Evolutionary conservation across 1,140 invertebrate species (phyloP), one percentile per base, ranked within the genome.

Genomic region (Planococcus citri): DNA sequence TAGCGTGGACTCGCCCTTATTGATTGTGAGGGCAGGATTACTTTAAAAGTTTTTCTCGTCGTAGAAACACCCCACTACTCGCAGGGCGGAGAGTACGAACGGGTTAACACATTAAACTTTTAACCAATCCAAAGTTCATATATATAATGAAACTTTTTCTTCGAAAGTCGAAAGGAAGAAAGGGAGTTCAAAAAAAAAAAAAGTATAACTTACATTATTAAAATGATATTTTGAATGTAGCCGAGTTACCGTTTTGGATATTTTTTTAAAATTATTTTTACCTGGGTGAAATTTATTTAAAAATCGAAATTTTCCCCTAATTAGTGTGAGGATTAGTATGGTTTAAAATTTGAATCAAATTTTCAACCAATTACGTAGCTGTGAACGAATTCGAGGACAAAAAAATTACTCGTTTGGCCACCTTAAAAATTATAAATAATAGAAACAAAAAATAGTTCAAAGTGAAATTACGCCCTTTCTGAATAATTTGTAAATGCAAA

Each of bases 11-110:
- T 27, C 73, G 69, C 72, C 72, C 72, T 72, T 72, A 72, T 72
- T 58, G 72, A 72, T 72, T 72, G 69, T 61, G 69, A 72, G 72
- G 72, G 72, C 69, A 70, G 72, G 72, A 72, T 72, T 72, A 70
- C 72, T 33, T 57, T 51, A 51, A 68, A 72, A 29, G 70, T 72
- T 72, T 72, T 72, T 70, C 71, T 68, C n/a, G n/a, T 68, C 71
- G 70, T 61, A 69, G 70, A 68, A 70, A 70, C 72, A 68, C 72
- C 33, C 72, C 69, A 72, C 61, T 70, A 64, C 60, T 57, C 41
- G 37, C 27, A 25, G 58, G 72, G 51, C 64, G 72, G 64, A 70
- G 67, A 67, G 68, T 69, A 69, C 37, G 41, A 38, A 69, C 68
- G 33, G 33, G 33, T 51, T 69, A 69, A 69, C 68, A 69, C 68